These are phyloP conservation scores for Proisotoma minuta DNA, from an alignment of 2,888 invertebrate genomes.

Conservation along the genomic window DNA sequence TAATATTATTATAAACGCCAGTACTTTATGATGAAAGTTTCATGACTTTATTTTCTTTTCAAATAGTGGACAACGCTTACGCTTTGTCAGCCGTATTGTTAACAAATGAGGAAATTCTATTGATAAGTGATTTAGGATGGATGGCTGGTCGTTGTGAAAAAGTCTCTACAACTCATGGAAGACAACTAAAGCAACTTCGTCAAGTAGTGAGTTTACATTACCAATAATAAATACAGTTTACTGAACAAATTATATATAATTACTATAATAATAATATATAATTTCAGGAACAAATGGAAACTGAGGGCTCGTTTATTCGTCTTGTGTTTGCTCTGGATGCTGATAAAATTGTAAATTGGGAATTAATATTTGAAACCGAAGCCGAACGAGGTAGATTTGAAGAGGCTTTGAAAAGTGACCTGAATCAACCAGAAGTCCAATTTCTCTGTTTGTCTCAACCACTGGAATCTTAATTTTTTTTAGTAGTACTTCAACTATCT, in stretches of 20 bases:
- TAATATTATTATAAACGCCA: conserved; percentile 4
- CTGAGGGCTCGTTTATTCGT: conserved; percentile 34
- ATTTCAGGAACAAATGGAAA: conserved; percentile 43
- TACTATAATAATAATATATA: background rate
- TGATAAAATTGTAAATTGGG: conserved; percentile 34
- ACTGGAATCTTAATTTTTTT: conserved; percentile 20
- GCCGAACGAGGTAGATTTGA: conserved; percentile 33
- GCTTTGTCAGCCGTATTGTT: conserved; percentile 40
- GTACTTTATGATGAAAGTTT: conserved; percentile 9
- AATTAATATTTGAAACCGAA: conserved; percentile 43
- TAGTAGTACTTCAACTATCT: no score
- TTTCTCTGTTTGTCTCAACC: conserved; percentile 40
- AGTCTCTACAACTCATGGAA: conserved; percentile 36
- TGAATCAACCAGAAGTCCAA: conserved; percentile 11
- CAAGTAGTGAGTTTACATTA: conserved; percentile 39
- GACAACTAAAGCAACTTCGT: conserved; percentile 30
- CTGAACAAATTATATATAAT: background rate
- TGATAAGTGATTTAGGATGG: conserved; percentile 42
- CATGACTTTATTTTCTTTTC: background rate
- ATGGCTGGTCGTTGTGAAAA: conserved; percentile 34
- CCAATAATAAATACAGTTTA: background rate
- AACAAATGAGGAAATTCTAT: conserved; percentile 41
- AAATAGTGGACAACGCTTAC: conserved; percentile 37
- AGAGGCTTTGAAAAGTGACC: conserved; percentile 18
- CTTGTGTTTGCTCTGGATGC: conserved; percentile 36